phyloP scores from a whole-genome alignment of 2,797 vertebrate genomes.

The Ceyx erithaca region DNA sequence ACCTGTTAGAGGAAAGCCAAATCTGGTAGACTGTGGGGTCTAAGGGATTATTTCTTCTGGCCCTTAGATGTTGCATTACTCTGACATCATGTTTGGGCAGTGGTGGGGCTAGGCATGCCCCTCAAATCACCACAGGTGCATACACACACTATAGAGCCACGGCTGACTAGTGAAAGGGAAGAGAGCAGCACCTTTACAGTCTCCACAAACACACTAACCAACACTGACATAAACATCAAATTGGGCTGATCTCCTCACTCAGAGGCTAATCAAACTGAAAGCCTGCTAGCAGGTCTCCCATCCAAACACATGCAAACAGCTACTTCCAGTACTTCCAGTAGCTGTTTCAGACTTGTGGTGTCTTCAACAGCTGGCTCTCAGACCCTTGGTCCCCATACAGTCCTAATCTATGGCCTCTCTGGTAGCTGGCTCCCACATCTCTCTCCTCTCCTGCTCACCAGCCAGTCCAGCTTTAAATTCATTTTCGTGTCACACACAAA shows the following conservation, averaged over 20 bases:
- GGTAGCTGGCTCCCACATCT: neutral
- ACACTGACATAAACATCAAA: neutral
- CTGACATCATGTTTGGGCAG: neutral
- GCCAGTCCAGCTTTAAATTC: neutral
- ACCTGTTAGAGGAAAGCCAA: neutral
- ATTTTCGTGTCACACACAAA: neutral
- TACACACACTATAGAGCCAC: neutral
- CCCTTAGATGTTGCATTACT: neutral
- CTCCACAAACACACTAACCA: neutral
- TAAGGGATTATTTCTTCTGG: neutral
- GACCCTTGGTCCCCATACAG: neutral
- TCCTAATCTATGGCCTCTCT: neutral
- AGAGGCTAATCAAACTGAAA: neutral
- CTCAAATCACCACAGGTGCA: accelerated
- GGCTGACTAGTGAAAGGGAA: neutral
- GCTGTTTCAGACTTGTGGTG: neutral
- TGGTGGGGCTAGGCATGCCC: neutral
- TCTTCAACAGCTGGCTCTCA: neutral
- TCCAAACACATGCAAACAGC: neutral
- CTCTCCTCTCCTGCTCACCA: neutral
- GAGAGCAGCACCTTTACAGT: neutral
- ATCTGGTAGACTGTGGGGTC: neutral
- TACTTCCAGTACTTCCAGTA: neutral
- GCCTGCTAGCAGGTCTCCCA: neutral
- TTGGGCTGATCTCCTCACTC: neutral